These are phyloP conservation scores for Tyrannus savana DNA, from an alignment of 2,113 vertebrate species.

Conservation along the genomic window DNA sequence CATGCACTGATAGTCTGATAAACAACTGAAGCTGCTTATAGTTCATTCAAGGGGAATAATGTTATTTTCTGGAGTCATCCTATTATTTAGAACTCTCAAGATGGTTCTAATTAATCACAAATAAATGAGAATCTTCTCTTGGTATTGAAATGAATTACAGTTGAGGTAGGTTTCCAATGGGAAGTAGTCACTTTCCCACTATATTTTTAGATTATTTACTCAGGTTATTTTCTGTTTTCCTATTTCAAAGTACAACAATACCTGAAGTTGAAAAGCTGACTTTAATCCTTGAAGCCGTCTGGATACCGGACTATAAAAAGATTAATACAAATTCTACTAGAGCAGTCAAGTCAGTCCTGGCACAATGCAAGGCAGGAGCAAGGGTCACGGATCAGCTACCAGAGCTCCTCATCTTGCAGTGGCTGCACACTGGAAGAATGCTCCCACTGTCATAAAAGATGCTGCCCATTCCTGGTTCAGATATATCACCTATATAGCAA, in stretches of 20 bases:
- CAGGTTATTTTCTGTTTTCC: neutral
- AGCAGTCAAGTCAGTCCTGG: neutral
- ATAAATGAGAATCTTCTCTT: neutral
- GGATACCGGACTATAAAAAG: neutral
- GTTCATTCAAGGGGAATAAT: neutral
- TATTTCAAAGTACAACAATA: neutral
- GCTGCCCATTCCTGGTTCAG: neutral
- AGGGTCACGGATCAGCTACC: neutral
- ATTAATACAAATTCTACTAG: neutral
- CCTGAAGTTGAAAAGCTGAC: neutral
- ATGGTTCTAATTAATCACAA: constrained; percentile 1
- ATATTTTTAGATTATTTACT: constrained; percentile 7
- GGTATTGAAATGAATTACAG: neutral
- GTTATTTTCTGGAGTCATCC: neutral
- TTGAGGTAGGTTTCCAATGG: neutral
- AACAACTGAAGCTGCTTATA: neutral
- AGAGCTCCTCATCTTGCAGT: neutral
- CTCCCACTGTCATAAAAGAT: neutral
- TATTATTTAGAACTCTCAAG: neutral
- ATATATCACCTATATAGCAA: neutral
- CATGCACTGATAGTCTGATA: neutral
- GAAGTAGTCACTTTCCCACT: neutral
- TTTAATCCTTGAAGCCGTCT: neutral
- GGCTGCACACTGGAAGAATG: neutral
- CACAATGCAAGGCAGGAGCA: constrained; percentile 1